Conservation (phyloP, 2,888 invertebrate species). For the Drosophila barbarae region DNA sequence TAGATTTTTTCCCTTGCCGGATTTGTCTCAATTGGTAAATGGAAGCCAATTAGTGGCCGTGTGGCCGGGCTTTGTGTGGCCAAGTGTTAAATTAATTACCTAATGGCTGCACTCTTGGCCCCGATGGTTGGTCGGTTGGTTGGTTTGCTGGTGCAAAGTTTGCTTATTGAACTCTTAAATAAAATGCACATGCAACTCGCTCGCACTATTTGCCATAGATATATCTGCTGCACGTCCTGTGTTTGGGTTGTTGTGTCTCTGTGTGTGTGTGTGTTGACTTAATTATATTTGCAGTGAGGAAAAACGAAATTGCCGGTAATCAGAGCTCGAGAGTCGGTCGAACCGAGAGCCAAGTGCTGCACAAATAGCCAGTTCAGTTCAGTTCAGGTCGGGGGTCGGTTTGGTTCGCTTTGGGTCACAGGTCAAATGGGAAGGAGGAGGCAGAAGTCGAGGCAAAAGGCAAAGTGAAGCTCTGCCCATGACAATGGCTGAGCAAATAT, state of each 20-base stretch:
- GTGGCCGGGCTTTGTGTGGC: slow-evolving; percentile 28
- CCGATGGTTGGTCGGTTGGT: slow-evolving; percentile 2
- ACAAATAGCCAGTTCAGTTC: slow-evolving; percentile 59
- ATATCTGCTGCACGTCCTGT: slow-evolving; percentile 16
- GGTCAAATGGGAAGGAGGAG: neutral
- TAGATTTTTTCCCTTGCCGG: slow-evolving; percentile 12
- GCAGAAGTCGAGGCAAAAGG: neutral
- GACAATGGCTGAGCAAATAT: slow-evolving; percentile 67
- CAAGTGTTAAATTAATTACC: slow-evolving; percentile 73
- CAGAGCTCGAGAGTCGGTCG: slow-evolving; percentile 45
- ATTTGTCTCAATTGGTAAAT: slow-evolving; percentile 61
- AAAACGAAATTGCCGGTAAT: slow-evolving; percentile 66
- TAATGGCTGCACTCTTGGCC: slow-evolving; percentile 57
- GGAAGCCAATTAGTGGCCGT: slow-evolving; percentile 65
- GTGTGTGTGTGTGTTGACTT: slow-evolving; percentile 46
- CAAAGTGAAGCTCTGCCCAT: slow-evolving; percentile 16
- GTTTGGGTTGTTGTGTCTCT: slow-evolving; percentile 5
- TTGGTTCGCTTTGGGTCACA: slow-evolving; percentile 23
- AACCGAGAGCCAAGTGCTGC: slow-evolving; percentile 56
- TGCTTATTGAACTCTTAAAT: slow-evolving; percentile 50
- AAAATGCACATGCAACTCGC: slow-evolving; percentile 50
- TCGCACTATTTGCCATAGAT: slow-evolving; percentile 25
- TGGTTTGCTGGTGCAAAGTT: slow-evolving; percentile 26
- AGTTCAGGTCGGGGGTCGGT: slow-evolving; percentile 43
- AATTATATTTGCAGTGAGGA: slow-evolving; percentile 65